Evolutionary conservation across 1,140 invertebrate genomes (phyloP).

Genomic region (Cyrtorhinus lividipennis): DNA sequence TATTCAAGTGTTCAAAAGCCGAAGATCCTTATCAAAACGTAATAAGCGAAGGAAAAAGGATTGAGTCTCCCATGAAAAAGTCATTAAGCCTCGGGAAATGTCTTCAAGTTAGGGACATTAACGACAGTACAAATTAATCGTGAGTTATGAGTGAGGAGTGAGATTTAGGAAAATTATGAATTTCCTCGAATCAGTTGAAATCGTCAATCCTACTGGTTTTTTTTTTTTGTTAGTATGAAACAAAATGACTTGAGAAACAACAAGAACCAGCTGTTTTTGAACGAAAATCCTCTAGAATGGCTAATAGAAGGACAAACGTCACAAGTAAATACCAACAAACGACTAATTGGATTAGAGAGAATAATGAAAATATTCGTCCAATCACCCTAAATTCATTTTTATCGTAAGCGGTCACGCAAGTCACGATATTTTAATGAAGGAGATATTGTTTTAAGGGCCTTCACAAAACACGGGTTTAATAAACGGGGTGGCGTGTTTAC

Average conservation of each 20-base stretch:
- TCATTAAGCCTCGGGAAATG: not conserved
- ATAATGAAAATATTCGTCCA: too few relatives aligned
- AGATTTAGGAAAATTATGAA: not conserved
- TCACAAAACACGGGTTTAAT: not conserved
- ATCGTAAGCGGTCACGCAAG: not conserved
- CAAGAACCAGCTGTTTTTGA: too few relatives aligned
- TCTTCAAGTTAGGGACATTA: too few relatives aligned
- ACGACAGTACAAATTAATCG: too few relatives aligned
- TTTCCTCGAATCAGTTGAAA: too few relatives aligned
- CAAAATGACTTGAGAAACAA: too few relatives aligned
- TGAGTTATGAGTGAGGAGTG: not conserved
- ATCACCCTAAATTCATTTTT: not conserved
- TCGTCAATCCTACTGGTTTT: too few relatives aligned
- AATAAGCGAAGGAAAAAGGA: not conserved
- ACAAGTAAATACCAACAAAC: too few relatives aligned
- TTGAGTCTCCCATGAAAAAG: not conserved
- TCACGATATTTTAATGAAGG: not conserved
- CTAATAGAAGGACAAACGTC: too few relatives aligned
- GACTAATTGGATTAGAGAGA: too few relatives aligned
- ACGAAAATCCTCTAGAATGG: too few relatives aligned
- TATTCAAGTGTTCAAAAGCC: conserved; percentile 3
- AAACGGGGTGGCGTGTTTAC: not conserved
- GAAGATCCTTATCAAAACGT: conserved; percentile 7
- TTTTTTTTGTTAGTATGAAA: too few relatives aligned
- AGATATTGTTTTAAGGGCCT: not conserved